Conservation (phyloP, 1,140 invertebrate genomes). For the Cecropterus lyciades region DNA sequence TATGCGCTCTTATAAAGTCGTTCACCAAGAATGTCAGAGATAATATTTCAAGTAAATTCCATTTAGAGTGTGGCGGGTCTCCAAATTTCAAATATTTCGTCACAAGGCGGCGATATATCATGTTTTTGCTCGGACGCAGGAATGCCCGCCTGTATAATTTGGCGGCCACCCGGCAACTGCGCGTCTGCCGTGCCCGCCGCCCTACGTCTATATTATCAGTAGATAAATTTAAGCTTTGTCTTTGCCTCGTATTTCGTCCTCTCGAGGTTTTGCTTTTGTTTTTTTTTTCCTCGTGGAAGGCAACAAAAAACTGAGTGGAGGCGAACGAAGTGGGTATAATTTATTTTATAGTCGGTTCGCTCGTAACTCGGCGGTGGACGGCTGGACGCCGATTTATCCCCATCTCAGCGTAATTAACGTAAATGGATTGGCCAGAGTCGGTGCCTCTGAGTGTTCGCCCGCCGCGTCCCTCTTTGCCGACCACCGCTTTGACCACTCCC, state of each 20-base stretch:
- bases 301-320: slow-evolving; percentile 82
- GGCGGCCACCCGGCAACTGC: slow-evolving; percentile 77
- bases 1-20: slow-evolving; percentile 62
- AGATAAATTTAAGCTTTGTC: slow-evolving; percentile 84
- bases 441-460: slow-evolving; percentile 61
- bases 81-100: slow-evolving; percentile 82
- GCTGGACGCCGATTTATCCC: slow-evolving; percentile 83
- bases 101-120: slow-evolving; percentile 81
- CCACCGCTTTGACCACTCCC: slow-evolving; percentile 47
- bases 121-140: slow-evolving; percentile 77
- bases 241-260: slow-evolving; percentile 83
- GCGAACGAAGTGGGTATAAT: slow-evolving; percentile 83
- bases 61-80: slow-evolving; percentile 77
- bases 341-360: slow-evolving; percentile 83
- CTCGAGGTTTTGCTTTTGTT: slow-evolving; percentile 79
- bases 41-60: slow-evolving; percentile 78
- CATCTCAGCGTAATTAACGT: slow-evolving; percentile 82
- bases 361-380: slow-evolving; percentile 82
- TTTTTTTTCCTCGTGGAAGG: slow-evolving; percentile 67
- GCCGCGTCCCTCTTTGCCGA: slow-evolving; percentile 43
- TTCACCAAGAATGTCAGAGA: slow-evolving; percentile 67
- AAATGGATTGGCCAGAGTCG: slow-evolving; percentile 79
- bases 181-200: slow-evolving; percentile 71
- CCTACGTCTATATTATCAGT: slow-evolving; percentile 84
- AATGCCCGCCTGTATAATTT: slow-evolving; percentile 81